phyloP scores from a whole-genome alignment of 2,113 vertebrate genomes.

The Emydocephalus ijimae region DNA sequence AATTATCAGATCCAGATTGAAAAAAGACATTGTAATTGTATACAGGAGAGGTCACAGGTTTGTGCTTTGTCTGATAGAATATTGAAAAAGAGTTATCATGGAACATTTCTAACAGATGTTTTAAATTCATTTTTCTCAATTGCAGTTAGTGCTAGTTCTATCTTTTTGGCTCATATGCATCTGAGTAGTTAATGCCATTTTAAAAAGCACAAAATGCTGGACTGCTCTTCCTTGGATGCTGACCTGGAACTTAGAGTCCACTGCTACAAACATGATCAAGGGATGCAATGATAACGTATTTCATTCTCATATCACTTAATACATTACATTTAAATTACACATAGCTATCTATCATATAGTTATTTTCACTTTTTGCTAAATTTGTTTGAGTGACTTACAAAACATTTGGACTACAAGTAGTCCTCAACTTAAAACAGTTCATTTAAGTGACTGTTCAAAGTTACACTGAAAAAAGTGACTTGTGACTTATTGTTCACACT shows the following conservation, averaged over 20 bases:
- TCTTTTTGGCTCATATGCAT: conserved; percentile 22
- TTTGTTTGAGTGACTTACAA: neutral
- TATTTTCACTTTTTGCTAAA: neutral
- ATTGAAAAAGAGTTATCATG: too few species aligned
- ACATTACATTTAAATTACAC: neutral
- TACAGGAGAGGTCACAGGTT: too few species aligned
- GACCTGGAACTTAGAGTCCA: neutral
- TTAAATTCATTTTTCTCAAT: too few species aligned
- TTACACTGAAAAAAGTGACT: neutral
- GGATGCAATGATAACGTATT: conserved; percentile 45
- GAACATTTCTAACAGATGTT: too few species aligned
- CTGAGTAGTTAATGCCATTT: conserved; percentile 60
- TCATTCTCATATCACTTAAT: conserved; percentile 35
- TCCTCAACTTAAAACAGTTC: neutral
- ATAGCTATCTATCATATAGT: neutral
- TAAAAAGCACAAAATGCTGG: conserved; percentile 34
- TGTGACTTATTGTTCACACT: neutral
- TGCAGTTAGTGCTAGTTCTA: too few species aligned
- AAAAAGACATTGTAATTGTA: too few species aligned
- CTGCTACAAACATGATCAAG: neutral
- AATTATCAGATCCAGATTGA: too few species aligned
- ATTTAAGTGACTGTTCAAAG: neutral
- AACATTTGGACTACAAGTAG: neutral
- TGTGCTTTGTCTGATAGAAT: too few species aligned
- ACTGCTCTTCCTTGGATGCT: conserved; percentile 50